phyloP scores from a whole-genome alignment of 2,113 vertebrate species.

The Brienomyrus longianalis region DNA sequence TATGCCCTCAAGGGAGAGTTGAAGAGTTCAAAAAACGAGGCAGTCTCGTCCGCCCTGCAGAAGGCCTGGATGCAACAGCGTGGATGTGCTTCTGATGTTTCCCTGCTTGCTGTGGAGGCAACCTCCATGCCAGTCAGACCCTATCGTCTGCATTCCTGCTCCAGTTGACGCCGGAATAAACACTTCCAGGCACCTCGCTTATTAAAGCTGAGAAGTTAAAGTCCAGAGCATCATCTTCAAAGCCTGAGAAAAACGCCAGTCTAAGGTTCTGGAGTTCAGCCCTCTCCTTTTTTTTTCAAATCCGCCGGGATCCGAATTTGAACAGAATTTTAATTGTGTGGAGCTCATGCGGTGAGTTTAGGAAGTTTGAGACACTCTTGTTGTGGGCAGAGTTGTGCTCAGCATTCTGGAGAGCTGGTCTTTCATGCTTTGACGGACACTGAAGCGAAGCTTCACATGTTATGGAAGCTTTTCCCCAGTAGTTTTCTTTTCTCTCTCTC shows the following conservation, averaged over 20 bases:
- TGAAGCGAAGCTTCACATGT: neutral
- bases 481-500: neutral
- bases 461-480: neutral
- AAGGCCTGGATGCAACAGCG: neutral
- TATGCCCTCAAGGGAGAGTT: neutral
- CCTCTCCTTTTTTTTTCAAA: neutral
- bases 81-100: neutral
- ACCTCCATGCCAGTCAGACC: no score
- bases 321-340: slow-evolving; percentile 3
- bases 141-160: neutral
- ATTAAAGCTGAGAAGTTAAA: neutral
- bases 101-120: neutral
- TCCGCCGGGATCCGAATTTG: neutral
- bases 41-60: neutral
- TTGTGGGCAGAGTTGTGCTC: neutral
- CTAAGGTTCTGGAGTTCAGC: neutral
- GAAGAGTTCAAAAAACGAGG: neutral
- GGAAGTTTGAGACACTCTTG: neutral
- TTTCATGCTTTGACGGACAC: neutral
- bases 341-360: neutral
- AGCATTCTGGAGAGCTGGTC: neutral
- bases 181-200: neutral
- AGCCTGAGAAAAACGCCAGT: neutral
- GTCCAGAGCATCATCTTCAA: neutral
- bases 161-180: neutral